Conservation (phyloP, 1,140 invertebrate species). For the Leptinotarsa undecemlineata region DNA sequence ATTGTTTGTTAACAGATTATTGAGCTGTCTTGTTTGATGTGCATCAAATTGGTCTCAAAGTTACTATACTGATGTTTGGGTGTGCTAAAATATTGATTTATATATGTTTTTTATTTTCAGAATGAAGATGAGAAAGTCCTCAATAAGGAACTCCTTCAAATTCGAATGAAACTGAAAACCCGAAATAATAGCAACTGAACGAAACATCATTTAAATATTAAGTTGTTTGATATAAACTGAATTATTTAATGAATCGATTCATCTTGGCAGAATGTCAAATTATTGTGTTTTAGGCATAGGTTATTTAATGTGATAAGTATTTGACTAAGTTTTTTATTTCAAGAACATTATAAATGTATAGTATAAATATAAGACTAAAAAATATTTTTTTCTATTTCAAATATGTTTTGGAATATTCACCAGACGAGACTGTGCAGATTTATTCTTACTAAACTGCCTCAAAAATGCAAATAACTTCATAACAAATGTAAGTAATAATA, state of each 20-base stretch:
- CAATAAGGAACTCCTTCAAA: slow-evolving; percentile 60
- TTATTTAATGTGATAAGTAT: slow-evolving; percentile 26
- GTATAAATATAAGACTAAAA: neutral
- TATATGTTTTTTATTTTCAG: slow-evolving; percentile 45
- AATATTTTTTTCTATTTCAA: slow-evolving; percentile 12
- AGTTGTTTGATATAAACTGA: neutral
- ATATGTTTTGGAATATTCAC: neutral
- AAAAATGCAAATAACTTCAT: too few species aligned
- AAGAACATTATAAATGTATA: neutral
- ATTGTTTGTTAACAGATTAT: too few species aligned
- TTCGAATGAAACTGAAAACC: slow-evolving; percentile 58
- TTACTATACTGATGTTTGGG: neutral
- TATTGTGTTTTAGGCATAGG: slow-evolving; percentile 17
- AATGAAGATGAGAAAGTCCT: slow-evolving; percentile 58
- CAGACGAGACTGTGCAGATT: too few species aligned
- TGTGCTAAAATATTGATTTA: neutral
- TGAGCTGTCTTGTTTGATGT: too few species aligned
- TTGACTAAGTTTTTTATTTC: slow-evolving; percentile 17
- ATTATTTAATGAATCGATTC: neutral
- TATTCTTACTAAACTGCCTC: too few species aligned
- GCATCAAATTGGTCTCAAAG: too few species aligned
- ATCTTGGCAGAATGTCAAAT: neutral
- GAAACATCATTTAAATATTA: neutral
- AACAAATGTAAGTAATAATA: too few species aligned
- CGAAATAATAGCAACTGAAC: slow-evolving; percentile 46